Conservation (phyloP, 2,113 vertebrate species). For the Myotis yumanensis region DNA sequence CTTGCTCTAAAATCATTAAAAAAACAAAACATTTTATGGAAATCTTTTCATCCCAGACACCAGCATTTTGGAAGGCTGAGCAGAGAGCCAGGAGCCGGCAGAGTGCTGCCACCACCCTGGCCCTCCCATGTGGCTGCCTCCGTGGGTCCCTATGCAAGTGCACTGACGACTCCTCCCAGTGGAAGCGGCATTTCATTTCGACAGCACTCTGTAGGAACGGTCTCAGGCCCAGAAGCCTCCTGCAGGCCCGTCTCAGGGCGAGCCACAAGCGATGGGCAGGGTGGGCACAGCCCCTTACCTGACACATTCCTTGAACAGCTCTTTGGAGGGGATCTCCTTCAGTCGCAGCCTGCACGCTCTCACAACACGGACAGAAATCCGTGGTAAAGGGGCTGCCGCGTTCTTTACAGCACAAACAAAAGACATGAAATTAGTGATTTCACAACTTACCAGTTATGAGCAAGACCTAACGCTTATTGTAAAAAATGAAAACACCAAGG, state of each 20-base stretch:
- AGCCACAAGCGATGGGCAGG: neutral
- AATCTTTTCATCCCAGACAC: neutral
- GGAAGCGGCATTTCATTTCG: neutral
- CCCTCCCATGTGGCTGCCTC: no score
- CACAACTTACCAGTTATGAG: neutral
- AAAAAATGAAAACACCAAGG: neutral
- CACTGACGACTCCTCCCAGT: neutral
- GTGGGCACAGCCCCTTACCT: constrained; percentile 82
- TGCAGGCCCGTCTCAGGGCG: rapidly evolving
- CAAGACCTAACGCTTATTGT: neutral
- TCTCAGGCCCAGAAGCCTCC: neutral
- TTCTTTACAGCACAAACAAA: constrained; percentile 58
- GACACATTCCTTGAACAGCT: constrained; percentile 90
- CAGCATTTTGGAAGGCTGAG: neutral
- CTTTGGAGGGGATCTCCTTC: constrained; percentile 88
- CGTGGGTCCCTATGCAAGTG: rapidly evolving
- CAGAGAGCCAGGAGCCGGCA: neutral
- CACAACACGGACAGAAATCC: constrained; percentile 87
- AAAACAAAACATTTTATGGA: no score
- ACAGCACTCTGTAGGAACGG: neutral
- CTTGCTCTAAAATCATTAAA: neutral
- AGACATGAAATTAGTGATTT: constrained; percentile 50
- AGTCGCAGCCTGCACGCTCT: constrained; percentile 87
- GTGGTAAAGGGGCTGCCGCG: constrained; percentile 87
- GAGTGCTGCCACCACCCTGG: neutral